phyloP scores from a whole-genome alignment of 2,113 vertebrate species.

The Ia io region DNA sequence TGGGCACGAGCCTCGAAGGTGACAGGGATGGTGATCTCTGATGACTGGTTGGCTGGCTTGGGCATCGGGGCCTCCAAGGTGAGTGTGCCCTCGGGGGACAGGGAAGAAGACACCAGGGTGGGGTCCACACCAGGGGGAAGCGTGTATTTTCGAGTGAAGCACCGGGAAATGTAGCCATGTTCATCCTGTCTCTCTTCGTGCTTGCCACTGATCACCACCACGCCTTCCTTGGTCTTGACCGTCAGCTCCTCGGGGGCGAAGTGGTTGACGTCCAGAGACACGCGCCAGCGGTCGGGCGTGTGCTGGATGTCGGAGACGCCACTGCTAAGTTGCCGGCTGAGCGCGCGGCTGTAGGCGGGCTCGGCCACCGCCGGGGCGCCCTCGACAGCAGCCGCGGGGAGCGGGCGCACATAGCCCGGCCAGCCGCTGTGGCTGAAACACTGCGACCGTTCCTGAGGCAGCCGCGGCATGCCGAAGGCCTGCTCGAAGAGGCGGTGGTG shows the following conservation, averaged over 20 bases:
- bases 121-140: constrained; percentile 87
- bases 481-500: constrained; percentile 95
- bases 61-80: constrained; percentile 91
- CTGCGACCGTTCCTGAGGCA: constrained; percentile 88
- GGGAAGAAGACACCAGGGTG: constrained; percentile 89
- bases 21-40: constrained; percentile 93
- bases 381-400: constrained; percentile 71
- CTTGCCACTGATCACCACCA: constrained; percentile 96
- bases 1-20: constrained; percentile 85
- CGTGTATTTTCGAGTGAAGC: constrained; percentile 98
- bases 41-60: constrained; percentile 87
- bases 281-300: constrained; percentile 93
- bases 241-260: constrained; percentile 96
- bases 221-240: constrained; percentile 95
- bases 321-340: constrained; percentile 92
- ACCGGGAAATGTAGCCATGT: constrained; percentile 94
- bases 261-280: constrained; percentile 96
- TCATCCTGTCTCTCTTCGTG: constrained; percentile 97
- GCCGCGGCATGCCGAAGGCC: constrained; percentile 91
- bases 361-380: background rate
- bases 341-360: constrained; percentile 80
- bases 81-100: constrained; percentile 93
- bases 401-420: constrained; percentile 91
- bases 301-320: constrained; percentile 97
- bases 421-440: constrained; percentile 88